Percentiles rank a stretch among this genome's conserved stretches.
These are phyloP conservation scores for Aramus guarauna DNA, from an alignment of 2,113 vertebrate genomes.

Conservation along the genomic window DNA sequence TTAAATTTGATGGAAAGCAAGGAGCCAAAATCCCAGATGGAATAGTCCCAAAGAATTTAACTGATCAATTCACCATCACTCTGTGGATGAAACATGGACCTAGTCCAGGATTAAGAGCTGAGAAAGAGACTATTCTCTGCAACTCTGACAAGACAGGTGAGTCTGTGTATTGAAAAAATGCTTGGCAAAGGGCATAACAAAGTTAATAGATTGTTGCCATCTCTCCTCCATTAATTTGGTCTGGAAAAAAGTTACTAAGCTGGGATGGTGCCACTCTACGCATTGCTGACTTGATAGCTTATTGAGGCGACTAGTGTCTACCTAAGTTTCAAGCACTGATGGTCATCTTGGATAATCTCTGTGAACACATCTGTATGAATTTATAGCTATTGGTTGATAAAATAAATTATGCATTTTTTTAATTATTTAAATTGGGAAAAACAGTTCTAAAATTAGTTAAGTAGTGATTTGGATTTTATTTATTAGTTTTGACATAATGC, in stretches of 20 bases:
- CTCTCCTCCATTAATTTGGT: neutral
- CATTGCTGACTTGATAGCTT: neutral
- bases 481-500: neutral
- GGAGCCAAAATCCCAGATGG: constrained; percentile 93
- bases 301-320: neutral
- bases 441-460: neutral
- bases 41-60: constrained; percentile 93
- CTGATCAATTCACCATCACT: constrained; percentile 94
- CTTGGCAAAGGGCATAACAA: neutral
- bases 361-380: neutral
- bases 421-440: neutral
- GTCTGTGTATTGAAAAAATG: neutral
- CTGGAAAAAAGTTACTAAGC: neutral
- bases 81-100: constrained; percentile 98
- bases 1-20: constrained; percentile 92
- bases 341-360: neutral
- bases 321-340: neutral
- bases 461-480: neutral
- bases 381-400: neutral
- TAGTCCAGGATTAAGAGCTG: constrained; percentile 89
- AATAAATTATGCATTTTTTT: neutral
- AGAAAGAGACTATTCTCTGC: constrained; percentile 97
- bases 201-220: neutral
- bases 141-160: constrained; percentile 98
- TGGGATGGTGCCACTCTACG: neutral